Conservation (phyloP, 2,888 invertebrate species). For the Hydrotaea diabolus region DNA sequence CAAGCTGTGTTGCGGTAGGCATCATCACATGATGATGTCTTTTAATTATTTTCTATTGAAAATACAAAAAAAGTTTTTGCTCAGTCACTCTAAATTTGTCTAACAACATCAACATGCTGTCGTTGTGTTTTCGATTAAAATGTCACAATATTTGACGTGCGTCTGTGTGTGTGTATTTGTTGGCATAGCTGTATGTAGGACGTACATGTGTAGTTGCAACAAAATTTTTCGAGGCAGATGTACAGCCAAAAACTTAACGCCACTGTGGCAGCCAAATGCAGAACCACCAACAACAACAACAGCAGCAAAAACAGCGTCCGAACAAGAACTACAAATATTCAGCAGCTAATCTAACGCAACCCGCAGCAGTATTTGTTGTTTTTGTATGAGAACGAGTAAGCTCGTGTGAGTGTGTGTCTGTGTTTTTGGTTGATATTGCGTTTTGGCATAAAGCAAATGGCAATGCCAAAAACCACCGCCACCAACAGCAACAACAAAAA, state of each 20-base stretch:
- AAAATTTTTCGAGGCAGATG: slow-evolving; percentile 63
- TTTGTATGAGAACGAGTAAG: too few relatives aligned
- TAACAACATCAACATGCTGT: slow-evolving; percentile 15
- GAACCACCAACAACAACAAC: slow-evolving; percentile 10
- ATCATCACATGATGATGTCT: neutral
- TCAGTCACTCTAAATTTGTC: slow-evolving; percentile 26
- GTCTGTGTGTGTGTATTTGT: neutral
- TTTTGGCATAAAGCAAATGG: slow-evolving; percentile 22
- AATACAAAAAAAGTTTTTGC: neutral
- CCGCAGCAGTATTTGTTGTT: slow-evolving; percentile 51
- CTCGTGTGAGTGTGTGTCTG: slow-evolving; percentile 38
- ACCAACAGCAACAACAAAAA: neutral
- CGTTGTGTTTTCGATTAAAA: slow-evolving; percentile 24
- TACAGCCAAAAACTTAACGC: slow-evolving; percentile 67
- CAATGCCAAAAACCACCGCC: slow-evolving; percentile 22
- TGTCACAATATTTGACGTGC: slow-evolving; percentile 19
- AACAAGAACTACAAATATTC: slow-evolving; percentile 47
- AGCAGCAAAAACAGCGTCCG: neutral
- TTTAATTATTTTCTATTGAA: neutral
- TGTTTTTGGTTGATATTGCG: neutral
- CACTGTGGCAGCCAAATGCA: slow-evolving; percentile 65
- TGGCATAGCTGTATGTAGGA: too few relatives aligned
- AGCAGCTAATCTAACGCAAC: slow-evolving; percentile 66
- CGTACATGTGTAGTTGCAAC: slow-evolving; percentile 3
- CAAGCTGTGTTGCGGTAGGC: too few relatives aligned